A percentile compares a stretch with the other conserved stretches of the same genome.
phyloP scores from a whole-genome alignment of 1,140 invertebrate genomes.

The Drosophila sucinea region DNA sequence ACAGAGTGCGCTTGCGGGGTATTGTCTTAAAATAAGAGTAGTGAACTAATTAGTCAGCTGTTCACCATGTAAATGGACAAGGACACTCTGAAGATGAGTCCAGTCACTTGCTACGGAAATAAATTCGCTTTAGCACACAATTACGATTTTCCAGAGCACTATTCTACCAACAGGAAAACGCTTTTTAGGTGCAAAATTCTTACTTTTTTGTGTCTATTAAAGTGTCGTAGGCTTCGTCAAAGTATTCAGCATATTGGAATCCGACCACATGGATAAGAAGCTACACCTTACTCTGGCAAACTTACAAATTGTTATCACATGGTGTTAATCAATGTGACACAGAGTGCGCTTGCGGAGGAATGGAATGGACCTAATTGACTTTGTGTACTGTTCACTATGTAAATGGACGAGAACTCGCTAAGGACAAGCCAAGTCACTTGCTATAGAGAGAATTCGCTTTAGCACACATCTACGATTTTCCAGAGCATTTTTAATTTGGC shows the following conservation, averaged over 20 bases:
- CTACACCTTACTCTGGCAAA: constrained; percentile 61
- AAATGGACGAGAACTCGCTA: constrained; percentile 34
- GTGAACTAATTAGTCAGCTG: background rate
- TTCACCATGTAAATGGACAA: constrained; percentile 51
- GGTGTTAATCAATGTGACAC: constrained; percentile 61
- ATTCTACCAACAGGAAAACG: constrained; percentile 34
- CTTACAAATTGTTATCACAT: constrained; percentile 74
- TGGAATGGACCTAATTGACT: background rate
- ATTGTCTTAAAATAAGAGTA: background rate
- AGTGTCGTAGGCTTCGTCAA: constrained; percentile 61
- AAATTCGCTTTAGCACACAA: constrained; percentile 63
- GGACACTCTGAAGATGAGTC: constrained; percentile 12
- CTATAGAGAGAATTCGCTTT: constrained; percentile 48
- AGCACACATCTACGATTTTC: constrained; percentile 77
- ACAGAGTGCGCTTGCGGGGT: constrained; percentile 66
- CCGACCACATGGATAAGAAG: constrained; percentile 66
- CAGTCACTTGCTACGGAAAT: constrained; percentile 54
- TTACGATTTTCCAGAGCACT: constrained; percentile 70
- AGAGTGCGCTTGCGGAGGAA: constrained; percentile 66
- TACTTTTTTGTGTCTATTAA: background rate
- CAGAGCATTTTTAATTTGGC: constrained; percentile 40
- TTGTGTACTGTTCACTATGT: constrained; percentile 35
- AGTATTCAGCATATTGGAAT: constrained; percentile 19
- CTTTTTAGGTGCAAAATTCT: constrained; percentile 26
- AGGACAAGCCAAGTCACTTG: constrained; percentile 45